A percentile compares a stretch with the other conserved stretches of the same genome.
phyloP scores from a whole-genome alignment of 2,113 vertebrate genomes.

The Myotis brandtii region DNA sequence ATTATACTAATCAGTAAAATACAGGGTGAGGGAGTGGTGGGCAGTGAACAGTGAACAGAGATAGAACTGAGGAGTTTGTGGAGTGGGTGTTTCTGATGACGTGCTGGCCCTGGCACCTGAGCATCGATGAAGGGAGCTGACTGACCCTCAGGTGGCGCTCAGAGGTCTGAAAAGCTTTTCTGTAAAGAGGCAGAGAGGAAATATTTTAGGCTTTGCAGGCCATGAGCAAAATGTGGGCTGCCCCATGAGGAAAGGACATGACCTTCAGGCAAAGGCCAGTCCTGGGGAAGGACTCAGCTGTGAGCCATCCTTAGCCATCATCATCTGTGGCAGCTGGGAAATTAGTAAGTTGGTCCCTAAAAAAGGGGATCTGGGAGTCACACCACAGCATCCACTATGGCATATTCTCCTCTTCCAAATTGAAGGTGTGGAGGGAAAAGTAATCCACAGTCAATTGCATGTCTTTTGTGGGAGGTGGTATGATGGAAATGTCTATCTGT shows the following conservation, averaged over 20 bases:
- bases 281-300: neutral
- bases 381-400: neutral
- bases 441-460: neutral
- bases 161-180: neutral
- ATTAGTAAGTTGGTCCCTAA: neutral
- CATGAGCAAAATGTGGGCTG: neutral
- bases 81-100: neutral
- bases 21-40: neutral
- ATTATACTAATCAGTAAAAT: neutral
- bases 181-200: neutral
- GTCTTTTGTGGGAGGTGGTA: neutral
- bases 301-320: neutral
- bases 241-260: neutral
- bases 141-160: neutral
- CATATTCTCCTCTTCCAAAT: neutral
- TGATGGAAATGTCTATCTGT: neutral
- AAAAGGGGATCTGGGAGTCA: neutral
- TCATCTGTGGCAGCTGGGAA: neutral
- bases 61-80: neutral
- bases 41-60: neutral
- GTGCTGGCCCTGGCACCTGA: neutral
- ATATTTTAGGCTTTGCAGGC: neutral
- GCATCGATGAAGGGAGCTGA: neutral
- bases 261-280: neutral
- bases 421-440: neutral